These are phyloP conservation scores for Epistrophe grossulariae DNA, from an alignment of 2,888 invertebrate species.

Conservation along the genomic window DNA sequence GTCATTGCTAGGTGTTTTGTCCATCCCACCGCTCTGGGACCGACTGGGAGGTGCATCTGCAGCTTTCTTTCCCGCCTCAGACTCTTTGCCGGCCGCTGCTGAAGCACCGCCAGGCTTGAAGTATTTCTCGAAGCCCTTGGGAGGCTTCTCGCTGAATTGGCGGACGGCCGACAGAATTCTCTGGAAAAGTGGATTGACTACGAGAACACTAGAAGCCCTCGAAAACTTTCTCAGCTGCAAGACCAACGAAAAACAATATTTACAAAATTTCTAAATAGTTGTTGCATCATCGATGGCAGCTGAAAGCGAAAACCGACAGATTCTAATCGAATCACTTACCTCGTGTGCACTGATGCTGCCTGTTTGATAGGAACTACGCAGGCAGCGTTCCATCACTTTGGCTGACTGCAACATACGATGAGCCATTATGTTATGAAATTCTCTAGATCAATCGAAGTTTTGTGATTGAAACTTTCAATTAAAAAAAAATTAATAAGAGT, in stretches of 20 bases:
- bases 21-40: conserved; percentile 81
- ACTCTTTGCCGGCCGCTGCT: conserved; percentile 81
- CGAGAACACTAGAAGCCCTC: conserved; percentile 51
- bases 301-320: background rate
- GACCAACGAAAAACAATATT: conserved; percentile 1
- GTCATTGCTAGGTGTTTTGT: conserved; percentile 82
- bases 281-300: conserved; percentile 72
- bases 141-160: conserved; percentile 90
- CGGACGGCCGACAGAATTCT: conserved; percentile 80
- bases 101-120: conserved; percentile 87
- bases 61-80: conserved; percentile 78
- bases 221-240: conserved; percentile 57
- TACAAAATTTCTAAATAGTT: conserved; percentile 37
- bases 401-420: conserved; percentile 86
- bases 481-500: background rate
- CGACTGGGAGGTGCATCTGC: conserved; percentile 81
- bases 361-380: conserved; percentile 81
- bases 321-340: conserved; percentile 78
- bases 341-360: conserved; percentile 82
- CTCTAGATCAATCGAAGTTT: conserved; percentile 17
- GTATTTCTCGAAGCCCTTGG: conserved; percentile 97
- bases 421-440: conserved; percentile 84
- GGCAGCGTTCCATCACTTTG: conserved; percentile 85
- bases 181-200: conserved; percentile 79
- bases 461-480: conserved; percentile 29